Evolutionary conservation across 2,113 vertebrate species (phyloP), one percentile per base, ranked within the genome.

Genomic region (Lasiurus borealis): DNA sequence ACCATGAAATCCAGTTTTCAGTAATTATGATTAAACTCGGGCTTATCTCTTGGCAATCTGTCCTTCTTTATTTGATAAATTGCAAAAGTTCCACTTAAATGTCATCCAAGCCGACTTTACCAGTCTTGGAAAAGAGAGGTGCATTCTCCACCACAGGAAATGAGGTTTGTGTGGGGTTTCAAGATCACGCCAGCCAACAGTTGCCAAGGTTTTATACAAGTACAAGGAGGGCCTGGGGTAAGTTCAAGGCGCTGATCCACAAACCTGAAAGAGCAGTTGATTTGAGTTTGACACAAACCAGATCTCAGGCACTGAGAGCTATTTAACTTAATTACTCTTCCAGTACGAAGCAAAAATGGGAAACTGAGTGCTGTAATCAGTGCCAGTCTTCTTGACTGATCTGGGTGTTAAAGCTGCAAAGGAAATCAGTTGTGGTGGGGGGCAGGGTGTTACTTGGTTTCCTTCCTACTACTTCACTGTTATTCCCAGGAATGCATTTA

Each of bases 401-500:
- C 90, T 66, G 89, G 80, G 44, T 90, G 95, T 92, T 97, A 96
- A 93, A 68, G 85, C 83, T 84, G 82, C 57, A 92, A 71, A 95
- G 85, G 92, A 83, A 89, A 92, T 96, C 64, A 50, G 85, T 68
- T 92, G 31, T 23, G 8, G 81, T 19, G 66, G 36, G 31, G 92
- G 87, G 59, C 48, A 48, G 76, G 46, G 31, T 86, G 72, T 25
- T 87, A 72, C 73, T 88, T 75, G 83, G 75, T 95, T 98, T 90
- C 80, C 95, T 95, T 97, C 92, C 96, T 78, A 0, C 85, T 72
- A 85, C 97, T 96, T 88, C 44, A 82, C 91, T 92, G 10, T 96
- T 95, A 96, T 97, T 96, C 93, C 44, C 90, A 84, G 87, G 72
- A 97, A 96, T 94, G 95, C 88, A 62, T 96, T 96, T 94, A 89